Conservation (phyloP, 2,888 invertebrate species). For the Cheilosia variabilis region DNA sequence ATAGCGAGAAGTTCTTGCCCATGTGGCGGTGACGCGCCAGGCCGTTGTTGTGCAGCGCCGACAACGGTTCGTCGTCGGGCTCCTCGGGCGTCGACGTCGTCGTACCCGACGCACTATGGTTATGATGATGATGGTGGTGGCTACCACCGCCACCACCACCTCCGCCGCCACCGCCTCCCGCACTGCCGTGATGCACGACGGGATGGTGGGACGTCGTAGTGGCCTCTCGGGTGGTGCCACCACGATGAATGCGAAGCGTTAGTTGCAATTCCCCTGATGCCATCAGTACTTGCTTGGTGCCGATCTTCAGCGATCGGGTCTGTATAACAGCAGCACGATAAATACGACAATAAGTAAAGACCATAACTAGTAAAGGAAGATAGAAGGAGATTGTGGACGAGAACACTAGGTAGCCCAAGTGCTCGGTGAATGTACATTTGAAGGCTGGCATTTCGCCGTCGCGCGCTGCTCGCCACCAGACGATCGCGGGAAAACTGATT, state of each 20-base stretch:
- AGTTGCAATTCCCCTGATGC: slow-evolving; percentile 93
- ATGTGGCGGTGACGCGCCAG: slow-evolving; percentile 89
- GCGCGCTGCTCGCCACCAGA: slow-evolving; percentile 96
- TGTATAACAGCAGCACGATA: slow-evolving; percentile 97
- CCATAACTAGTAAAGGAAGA: slow-evolving; percentile 97
- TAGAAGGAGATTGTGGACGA: slow-evolving; percentile 99
- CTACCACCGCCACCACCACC: slow-evolving; percentile 75
- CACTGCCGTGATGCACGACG: slow-evolving; percentile 80
- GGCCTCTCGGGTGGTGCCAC: slow-evolving; percentile 90
- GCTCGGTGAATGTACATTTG: slow-evolving; percentile 98
- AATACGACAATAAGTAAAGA: slow-evolving; percentile 98
- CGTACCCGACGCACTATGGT: slow-evolving; percentile 81
- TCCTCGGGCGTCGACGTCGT: slow-evolving; percentile 88
- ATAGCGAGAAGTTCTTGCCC: slow-evolving; percentile 95
- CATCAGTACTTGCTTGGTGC: slow-evolving; percentile 94
- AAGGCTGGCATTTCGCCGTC: slow-evolving; percentile 91
- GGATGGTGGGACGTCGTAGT: slow-evolving; percentile 78
- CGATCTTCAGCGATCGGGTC: slow-evolving; percentile 94
- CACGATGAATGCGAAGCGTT: slow-evolving; percentile 96
- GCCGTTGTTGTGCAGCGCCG: slow-evolving; percentile 91
- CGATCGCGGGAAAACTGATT: slow-evolving; percentile 99
- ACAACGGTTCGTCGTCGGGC: slow-evolving; percentile 88
- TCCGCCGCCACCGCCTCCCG: slow-evolving; percentile 83
- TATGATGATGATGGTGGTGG: slow-evolving; percentile 81
- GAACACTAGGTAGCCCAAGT: slow-evolving; percentile 97